phyloP scores from a whole-genome alignment of 2,888 invertebrate species.

The Acanthacorydalis orientalis region DNA sequence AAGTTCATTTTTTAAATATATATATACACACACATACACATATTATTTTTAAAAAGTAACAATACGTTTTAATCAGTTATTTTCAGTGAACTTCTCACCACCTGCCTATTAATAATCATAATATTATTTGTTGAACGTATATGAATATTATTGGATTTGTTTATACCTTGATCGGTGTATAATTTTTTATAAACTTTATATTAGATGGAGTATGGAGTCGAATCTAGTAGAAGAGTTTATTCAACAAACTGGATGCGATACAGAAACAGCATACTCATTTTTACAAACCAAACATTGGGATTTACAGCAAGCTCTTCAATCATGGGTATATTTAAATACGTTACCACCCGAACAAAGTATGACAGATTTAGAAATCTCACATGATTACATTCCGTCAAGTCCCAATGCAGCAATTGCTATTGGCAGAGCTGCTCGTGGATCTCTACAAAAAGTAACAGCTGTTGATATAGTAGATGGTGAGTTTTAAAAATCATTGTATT shows the following conservation, averaged over 20 bases:
- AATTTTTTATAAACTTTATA: neutral
- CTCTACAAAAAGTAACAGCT: conserved; percentile 1
- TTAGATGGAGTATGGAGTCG: conserved; percentile 8
- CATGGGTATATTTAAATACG: conserved; percentile 5
- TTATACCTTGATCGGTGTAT: no score
- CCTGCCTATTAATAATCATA: no score
- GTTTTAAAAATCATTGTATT: neutral
- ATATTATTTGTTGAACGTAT: no score
- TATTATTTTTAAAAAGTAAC: no score
- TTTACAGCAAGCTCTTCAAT: conserved; percentile 7
- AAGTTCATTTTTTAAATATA: no score
- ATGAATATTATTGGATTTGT: no score
- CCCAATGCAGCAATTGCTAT: neutral
- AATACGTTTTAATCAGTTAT: no score
- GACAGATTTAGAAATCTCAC: neutral
- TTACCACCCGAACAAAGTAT: neutral
- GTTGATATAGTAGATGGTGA: conserved; percentile 7
- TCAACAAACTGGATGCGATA: conserved; percentile 9
- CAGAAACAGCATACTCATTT: conserved; percentile 9
- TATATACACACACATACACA: no score
- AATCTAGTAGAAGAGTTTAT: conserved; percentile 8
- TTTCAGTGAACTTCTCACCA: no score
- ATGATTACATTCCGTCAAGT: neutral
- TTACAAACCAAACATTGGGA: conserved; percentile 9
- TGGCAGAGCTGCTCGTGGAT: neutral